Conservation (phyloP, 1,140 invertebrate genomes). For the Ceratina japonica region DNA sequence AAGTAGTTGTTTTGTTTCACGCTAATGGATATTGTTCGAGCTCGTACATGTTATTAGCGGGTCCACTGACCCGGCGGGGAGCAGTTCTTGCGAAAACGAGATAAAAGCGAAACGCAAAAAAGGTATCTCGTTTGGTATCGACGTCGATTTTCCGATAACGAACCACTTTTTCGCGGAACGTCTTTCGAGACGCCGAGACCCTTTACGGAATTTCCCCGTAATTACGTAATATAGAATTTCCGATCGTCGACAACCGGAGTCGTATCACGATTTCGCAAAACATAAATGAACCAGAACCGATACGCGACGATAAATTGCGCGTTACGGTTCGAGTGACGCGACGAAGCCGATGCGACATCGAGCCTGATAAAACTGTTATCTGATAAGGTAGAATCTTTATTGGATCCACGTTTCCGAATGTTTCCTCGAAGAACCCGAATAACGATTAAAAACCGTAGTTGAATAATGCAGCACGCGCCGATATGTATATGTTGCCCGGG, state of each 20-base stretch:
- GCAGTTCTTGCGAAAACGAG: neutral
- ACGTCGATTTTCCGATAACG: neutral
- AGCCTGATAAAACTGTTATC: too few relatives aligned
- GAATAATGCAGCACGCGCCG: conserved; percentile 20
- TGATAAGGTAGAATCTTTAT: too few relatives aligned
- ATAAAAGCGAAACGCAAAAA: neutral
- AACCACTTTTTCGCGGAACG: too few relatives aligned
- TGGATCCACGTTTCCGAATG: neutral
- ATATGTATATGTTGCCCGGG: neutral
- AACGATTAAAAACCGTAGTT: conserved; percentile 29
- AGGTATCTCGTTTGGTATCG: neutral
- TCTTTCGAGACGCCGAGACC: too few relatives aligned
- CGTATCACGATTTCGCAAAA: neutral
- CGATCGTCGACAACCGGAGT: neutral
- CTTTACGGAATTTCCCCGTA: conserved; percentile 1
- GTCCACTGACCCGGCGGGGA: neutral
- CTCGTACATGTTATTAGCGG: neutral
- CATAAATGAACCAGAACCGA: neutral
- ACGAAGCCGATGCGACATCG: neutral
- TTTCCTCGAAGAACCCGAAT: neutral
- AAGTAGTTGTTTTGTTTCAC: neutral
- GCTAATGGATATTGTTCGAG: conserved; percentile 17
- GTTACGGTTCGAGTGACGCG: neutral
- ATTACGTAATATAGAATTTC: neutral
- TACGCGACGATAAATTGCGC: neutral